These are phyloP conservation scores for Oeneis ivallda DNA, from an alignment of 2,888 invertebrate genomes.

Conservation along the genomic window DNA sequence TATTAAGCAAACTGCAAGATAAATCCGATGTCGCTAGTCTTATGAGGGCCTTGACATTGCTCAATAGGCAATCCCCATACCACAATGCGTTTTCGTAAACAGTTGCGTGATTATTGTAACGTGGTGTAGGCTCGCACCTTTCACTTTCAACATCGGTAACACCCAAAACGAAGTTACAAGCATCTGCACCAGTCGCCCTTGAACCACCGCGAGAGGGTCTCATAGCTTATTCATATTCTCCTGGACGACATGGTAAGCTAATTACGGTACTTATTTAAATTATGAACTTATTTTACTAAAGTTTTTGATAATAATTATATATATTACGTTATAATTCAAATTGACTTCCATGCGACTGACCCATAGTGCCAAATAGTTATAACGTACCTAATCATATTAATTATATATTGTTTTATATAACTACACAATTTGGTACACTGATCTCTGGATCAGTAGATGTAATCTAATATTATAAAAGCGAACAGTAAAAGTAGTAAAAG, in stretches of 20 bases:
- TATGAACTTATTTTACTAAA: neutral
- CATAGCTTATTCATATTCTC: constrained; percentile 38
- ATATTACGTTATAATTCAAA: too few relatives aligned
- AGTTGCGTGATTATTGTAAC: constrained; percentile 62
- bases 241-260: constrained; percentile 49
- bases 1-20: neutral
- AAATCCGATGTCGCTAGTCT: neutral
- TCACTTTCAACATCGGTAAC: constrained; percentile 62
- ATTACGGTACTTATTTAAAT: neutral
- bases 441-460: too few relatives aligned
- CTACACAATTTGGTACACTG: too few relatives aligned
- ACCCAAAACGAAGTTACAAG: constrained; percentile 44
- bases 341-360: too few relatives aligned
- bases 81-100: constrained; percentile 41
- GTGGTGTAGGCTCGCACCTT: constrained; percentile 57
- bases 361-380: too few relatives aligned
- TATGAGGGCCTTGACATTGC: constrained; percentile 18
- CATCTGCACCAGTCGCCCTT: constrained; percentile 43
- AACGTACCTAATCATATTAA: too few relatives aligned
- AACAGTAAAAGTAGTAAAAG: too few relatives aligned
- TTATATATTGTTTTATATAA: too few relatives aligned
- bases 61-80: constrained; percentile 20
- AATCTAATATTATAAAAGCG: too few relatives aligned
- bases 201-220: constrained; percentile 35
- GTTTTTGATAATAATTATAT: neutral